Percentiles rank a stretch among this genome's conserved stretches.
Evolutionary conservation across 2,888 invertebrate species (phyloP).

Genomic region (Callyntrura sp.): DNA sequence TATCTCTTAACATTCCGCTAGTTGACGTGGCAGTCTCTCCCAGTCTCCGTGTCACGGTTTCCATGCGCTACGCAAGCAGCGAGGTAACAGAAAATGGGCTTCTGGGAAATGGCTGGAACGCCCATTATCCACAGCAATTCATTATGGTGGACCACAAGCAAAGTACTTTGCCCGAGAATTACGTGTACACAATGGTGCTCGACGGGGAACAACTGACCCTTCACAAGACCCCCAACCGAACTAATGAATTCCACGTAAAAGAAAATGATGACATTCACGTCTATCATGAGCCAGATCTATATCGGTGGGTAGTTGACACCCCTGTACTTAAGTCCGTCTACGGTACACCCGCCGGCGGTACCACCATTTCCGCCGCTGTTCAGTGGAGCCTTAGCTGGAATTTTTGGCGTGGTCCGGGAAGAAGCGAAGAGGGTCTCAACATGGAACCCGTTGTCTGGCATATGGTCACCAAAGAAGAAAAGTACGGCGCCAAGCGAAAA

Average conservation of each 20-base stretch:
- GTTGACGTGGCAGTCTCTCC: not conserved
- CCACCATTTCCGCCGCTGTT: not conserved
- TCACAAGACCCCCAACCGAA: not conserved
- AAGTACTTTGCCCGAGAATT: not conserved
- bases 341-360: not conserved
- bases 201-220: not conserved
- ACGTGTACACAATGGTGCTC: not conserved
- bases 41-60: not conserved
- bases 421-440: not conserved
- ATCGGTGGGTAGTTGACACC: conserved; percentile 5
- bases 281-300: not conserved
- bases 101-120: conserved; percentile 33
- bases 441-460: conserved; percentile 26
- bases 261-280: not conserved
- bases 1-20: not conserved
- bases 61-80: not conserved
- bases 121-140: conserved; percentile 5
- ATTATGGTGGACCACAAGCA: conserved; percentile 20
- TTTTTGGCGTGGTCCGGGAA: conserved; percentile 40
- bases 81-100: not conserved
- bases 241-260: not conserved
- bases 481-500: not conserved
- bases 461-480: conserved; percentile 37
- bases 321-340: not conserved
- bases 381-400: conserved; percentile 15